phyloP scores from a whole-genome alignment of 2,113 vertebrate species.

The Cyprinodon variegatus region DNA sequence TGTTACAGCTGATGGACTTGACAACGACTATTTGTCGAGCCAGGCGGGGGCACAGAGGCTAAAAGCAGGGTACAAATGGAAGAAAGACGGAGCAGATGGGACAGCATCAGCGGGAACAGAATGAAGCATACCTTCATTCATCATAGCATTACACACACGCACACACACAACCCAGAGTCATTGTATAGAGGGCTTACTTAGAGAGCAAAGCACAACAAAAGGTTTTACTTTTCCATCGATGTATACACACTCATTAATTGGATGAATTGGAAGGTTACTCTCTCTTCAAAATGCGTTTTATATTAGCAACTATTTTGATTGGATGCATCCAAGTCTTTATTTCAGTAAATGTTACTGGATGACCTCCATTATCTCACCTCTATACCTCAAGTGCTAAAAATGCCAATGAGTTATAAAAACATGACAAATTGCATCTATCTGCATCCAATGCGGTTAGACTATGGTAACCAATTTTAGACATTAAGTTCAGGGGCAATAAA shows the following conservation, averaged over 20 bases:
- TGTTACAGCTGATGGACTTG: conserved; percentile 75
- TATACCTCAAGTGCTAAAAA: too few relatives aligned
- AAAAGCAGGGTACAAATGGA: conserved; percentile 49
- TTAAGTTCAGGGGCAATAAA: too few relatives aligned
- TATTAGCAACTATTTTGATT: background rate
- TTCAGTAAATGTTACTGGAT: too few relatives aligned
- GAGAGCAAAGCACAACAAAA: conserved; percentile 30
- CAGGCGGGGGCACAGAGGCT: conserved; percentile 45
- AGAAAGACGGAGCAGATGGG: conserved; percentile 68
- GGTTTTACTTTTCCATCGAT: background rate
- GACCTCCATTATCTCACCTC: too few relatives aligned
- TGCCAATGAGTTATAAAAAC: too few relatives aligned
- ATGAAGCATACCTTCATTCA: conserved; percentile 69
- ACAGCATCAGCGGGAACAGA: conserved; percentile 53
- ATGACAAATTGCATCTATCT: too few relatives aligned
- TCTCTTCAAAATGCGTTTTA: too few relatives aligned
- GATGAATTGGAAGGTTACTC: too few relatives aligned
- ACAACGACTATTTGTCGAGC: conserved; percentile 69
- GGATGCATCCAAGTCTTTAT: background rate
- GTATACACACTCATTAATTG: too few relatives aligned
- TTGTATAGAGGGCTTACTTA: conserved; percentile 11
- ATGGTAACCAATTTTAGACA: too few relatives aligned
- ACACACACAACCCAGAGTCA: background rate
- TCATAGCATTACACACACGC: conserved; percentile 43
- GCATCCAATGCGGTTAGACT: too few relatives aligned